Percentiles rank a stretch among this genome's conserved stretches.
Conservation (phyloP, 2,113 vertebrate species). For the Ornithorhynchus anatinus region DNA sequence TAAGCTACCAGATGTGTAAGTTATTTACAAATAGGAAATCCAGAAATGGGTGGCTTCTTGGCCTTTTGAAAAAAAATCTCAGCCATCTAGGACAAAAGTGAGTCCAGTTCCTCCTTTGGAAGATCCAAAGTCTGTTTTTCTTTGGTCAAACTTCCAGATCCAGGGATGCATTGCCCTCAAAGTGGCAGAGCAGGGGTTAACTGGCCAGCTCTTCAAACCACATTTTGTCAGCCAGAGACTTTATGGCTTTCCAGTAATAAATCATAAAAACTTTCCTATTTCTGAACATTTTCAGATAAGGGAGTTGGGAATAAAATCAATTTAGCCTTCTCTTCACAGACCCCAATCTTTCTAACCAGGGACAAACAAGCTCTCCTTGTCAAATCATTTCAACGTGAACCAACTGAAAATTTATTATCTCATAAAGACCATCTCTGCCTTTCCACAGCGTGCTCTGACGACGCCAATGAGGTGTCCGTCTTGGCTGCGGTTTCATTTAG, state of each 20-base stretch:
- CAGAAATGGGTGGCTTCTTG: no score
- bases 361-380: constrained; percentile 68
- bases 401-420: constrained; percentile 74
- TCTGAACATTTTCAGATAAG: constrained; percentile 85
- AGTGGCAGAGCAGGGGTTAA: constrained; percentile 50
- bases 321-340: constrained; percentile 72
- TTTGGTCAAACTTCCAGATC: background rate
- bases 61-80: background rate
- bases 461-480: constrained; percentile 1
- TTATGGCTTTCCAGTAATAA: constrained; percentile 82
- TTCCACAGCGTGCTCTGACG: constrained; percentile 35
- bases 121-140: background rate
- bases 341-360: constrained; percentile 68
- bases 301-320: constrained; percentile 80
- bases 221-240: constrained; percentile 74
- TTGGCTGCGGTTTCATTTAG: constrained; percentile 14
- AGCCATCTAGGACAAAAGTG: no score
- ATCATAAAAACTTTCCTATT: constrained; percentile 83
- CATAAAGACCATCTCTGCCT: constrained; percentile 26
- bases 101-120: no score
- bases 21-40: no score
- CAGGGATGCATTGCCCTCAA: background rate
- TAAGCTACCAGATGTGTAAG: no score
- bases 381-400: constrained; percentile 69
- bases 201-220: constrained; percentile 44